A percentile compares a stretch with the other conserved stretches of the same genome.
Conservation (phyloP, 2,888 invertebrate genomes). For the Drosophila parthenogenetica region DNA sequence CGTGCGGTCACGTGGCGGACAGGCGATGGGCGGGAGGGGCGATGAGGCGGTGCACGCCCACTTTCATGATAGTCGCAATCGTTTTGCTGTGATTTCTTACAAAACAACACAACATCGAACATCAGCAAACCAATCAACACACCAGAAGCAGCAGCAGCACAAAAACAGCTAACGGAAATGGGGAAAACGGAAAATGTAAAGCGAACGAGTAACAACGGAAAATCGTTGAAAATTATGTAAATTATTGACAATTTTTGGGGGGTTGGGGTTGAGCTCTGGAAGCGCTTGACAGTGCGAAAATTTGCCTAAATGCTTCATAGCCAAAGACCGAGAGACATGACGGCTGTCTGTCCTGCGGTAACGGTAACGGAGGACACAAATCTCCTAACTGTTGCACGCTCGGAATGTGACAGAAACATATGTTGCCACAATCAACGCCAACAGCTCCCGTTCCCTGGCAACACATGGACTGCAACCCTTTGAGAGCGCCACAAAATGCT, state of each 20-base stretch:
- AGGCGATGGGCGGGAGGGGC: conserved; percentile 8
- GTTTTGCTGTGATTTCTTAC: conserved; percentile 49
- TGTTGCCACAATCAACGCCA: conserved; percentile 69
- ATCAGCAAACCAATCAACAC: conserved; percentile 50
- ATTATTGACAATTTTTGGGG: conserved; percentile 58
- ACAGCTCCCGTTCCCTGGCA: conserved; percentile 3
- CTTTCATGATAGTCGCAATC: conserved; percentile 75
- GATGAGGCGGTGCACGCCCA: conserved; percentile 61
- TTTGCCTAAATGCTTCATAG: conserved; percentile 82
- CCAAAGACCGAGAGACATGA: conserved; percentile 45
- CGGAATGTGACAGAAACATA: conserved; percentile 74
- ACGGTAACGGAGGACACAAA: conserved; percentile 25
- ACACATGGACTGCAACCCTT: conserved; percentile 48
- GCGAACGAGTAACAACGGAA: conserved; percentile 53
- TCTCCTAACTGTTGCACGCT: conserved; percentile 58
- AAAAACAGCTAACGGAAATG: neutral
- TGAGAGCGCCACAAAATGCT: conserved; percentile 19
- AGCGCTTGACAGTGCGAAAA: conserved; percentile 67
- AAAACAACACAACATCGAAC: conserved; percentile 58
- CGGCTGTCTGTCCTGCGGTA: conserved; percentile 23
- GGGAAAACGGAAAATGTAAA: conserved; percentile 12
- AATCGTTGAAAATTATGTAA: conserved; percentile 77
- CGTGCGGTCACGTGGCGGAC: conserved; percentile 75
- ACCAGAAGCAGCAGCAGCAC: neutral
- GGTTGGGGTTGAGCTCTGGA: neutral